These are phyloP conservation scores for Pollachius pollachius DNA, from an alignment of 2,113 vertebrate genomes.

Conservation along the genomic window DNA sequence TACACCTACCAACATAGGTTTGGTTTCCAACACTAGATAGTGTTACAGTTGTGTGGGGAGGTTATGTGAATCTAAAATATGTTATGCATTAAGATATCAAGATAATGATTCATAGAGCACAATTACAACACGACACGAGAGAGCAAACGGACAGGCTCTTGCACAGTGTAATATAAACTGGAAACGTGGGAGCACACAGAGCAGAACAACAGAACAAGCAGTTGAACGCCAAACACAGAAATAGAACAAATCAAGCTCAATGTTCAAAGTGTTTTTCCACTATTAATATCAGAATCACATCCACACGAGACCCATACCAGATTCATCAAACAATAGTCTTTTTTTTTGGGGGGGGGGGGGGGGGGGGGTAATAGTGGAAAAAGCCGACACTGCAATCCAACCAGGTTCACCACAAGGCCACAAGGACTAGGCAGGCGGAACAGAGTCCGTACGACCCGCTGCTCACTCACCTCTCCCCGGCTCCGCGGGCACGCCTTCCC, in stretches of 20 bases:
- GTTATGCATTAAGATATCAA: not conserved
- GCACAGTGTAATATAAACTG: not conserved
- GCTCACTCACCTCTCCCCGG: slow-evolving; percentile 77
- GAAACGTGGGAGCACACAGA: not conserved
- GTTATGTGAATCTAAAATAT: not conserved
- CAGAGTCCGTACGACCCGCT: not conserved
- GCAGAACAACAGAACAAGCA: not conserved
- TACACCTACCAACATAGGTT: not conserved
- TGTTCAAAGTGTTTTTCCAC: slow-evolving; percentile 41
- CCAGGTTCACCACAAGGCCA: too few species aligned
- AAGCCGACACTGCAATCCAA: slow-evolving; percentile 5
- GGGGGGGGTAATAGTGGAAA: not conserved
- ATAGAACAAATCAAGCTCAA: not conserved
- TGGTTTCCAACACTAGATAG: not conserved
- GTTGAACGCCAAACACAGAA: not conserved
- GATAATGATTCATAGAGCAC: too few species aligned
- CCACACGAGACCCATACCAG: not conserved
- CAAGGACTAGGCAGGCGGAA: too few species aligned
- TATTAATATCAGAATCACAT: slow-evolving; percentile 7
- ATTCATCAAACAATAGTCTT: not conserved
- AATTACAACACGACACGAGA: not conserved
- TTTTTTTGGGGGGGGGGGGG: too few species aligned
- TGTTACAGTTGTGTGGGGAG: not conserved
- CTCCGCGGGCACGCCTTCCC: slow-evolving; percentile 24
- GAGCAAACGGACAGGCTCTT: not conserved